phyloP scores from a whole-genome alignment of 2,797 vertebrate species.

The Ptychobarbus kaznakovi region DNA sequence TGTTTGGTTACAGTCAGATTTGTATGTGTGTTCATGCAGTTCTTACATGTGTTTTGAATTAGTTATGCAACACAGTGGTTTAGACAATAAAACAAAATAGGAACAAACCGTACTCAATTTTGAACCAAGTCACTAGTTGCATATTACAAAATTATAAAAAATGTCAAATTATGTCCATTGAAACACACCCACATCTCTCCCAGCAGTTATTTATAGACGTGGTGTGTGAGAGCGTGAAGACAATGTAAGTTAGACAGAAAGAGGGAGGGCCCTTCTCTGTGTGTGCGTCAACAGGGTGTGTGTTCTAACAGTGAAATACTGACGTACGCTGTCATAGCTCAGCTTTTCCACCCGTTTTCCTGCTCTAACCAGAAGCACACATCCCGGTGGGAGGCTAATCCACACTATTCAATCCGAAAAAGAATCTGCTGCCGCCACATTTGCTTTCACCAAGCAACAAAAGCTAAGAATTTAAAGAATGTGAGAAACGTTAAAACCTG shows the following conservation, averaged over 20 bases:
- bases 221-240: not conserved
- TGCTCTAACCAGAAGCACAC: slow-evolving; percentile 13
- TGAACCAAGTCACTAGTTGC: not conserved
- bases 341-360: slow-evolving; percentile 44
- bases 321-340: slow-evolving; percentile 7
- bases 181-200: slow-evolving; percentile 21
- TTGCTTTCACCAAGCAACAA: slow-evolving; percentile 30
- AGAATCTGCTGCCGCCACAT: slow-evolving; percentile 25
- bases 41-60: slow-evolving; percentile 7
- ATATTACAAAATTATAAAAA: not conserved
- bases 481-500: slow-evolving; percentile 34
- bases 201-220: slow-evolving; percentile 17
- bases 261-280: slow-evolving; percentile 1
- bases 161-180: not conserved
- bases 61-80: not conserved
- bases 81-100: not conserved
- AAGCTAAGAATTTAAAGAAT: slow-evolving; percentile 39
- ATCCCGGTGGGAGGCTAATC: slow-evolving; percentile 38
- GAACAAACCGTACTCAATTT: not conserved
- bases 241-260: slow-evolving; percentile 7
- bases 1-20: not conserved
- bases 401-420: slow-evolving; percentile 15
- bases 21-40: slow-evolving; percentile 2
- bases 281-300: slow-evolving; percentile 51
- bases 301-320: slow-evolving; percentile 26